Conservation (phyloP, 2,797 vertebrate genomes). For the Iguana delicatissima region DNA sequence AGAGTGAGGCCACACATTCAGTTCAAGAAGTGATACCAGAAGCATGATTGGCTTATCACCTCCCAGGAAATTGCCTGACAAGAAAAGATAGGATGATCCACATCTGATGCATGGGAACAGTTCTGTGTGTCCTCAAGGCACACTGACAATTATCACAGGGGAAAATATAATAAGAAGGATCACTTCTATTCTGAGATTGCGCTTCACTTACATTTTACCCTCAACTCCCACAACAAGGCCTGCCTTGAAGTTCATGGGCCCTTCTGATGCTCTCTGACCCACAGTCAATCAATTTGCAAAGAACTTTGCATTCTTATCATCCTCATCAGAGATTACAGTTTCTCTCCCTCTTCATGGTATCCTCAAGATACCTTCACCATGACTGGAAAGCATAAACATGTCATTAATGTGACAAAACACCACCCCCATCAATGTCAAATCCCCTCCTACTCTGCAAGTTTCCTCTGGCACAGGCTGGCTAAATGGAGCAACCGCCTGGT, state of each 20-base stretch:
- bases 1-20: slow-evolving; percentile 14
- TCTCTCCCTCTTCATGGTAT: neutral
- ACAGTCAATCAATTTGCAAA: neutral
- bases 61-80: slow-evolving; percentile 26
- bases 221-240: neutral
- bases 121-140: neutral
- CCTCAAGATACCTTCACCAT: slow-evolving; percentile 8
- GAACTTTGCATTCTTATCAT: neutral
- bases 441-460: slow-evolving; percentile 42
- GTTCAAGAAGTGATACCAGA: slow-evolving; percentile 25
- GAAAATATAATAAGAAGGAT: neutral
- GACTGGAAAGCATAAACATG: slow-evolving; percentile 53
- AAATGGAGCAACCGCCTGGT: slow-evolving; percentile 37
- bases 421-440: slow-evolving; percentile 43
- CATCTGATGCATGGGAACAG: neutral
- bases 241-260: neutral
- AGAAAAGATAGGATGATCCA: slow-evolving; percentile 23
- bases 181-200: neutral
- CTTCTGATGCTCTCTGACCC: neutral
- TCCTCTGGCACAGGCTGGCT: slow-evolving; percentile 32
- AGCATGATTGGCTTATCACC: slow-evolving; percentile 13
- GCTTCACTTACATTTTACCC: neutral
- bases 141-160: neutral
- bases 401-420: slow-evolving; percentile 47
- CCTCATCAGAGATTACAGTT: neutral